A percentile compares a stretch with the other conserved stretches of the same genome.
phyloP scores from a whole-genome alignment of 1,140 invertebrate genomes.

The Caenorhabditis brenneri region DNA sequence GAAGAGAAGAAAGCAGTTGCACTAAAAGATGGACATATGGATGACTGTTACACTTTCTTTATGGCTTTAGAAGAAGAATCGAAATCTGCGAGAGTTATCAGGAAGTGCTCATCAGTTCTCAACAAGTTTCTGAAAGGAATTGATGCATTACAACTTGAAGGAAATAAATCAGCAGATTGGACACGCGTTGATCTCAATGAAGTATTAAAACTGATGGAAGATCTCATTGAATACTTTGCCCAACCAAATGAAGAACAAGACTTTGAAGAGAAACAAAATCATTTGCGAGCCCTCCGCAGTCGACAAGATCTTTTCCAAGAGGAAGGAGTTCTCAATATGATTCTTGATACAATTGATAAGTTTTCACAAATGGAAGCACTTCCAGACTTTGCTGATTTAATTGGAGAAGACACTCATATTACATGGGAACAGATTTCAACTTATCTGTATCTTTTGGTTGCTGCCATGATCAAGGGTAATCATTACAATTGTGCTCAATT shows the following conservation, averaged over 20 bases:
- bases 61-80: constrained; percentile 98
- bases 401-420: constrained; percentile 69
- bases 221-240: constrained; percentile 98
- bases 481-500: constrained; percentile 86
- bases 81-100: constrained; percentile 93
- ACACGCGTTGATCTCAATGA: constrained; percentile 66
- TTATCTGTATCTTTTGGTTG: constrained; percentile 93
- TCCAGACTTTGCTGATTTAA: constrained; percentile 68
- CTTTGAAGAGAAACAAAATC: constrained; percentile 97
- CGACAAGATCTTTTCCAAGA: constrained; percentile 98
- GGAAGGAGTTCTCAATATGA: constrained; percentile 96
- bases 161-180: constrained; percentile 72
- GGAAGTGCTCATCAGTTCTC: constrained; percentile 96
- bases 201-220: constrained; percentile 94
- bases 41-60: constrained; percentile 96
- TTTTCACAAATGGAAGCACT: constrained; percentile 78
- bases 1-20: constrained; percentile 95
- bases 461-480: constrained; percentile 89
- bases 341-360: constrained; percentile 97
- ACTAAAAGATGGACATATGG: constrained; percentile 99
- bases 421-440: constrained; percentile 93
- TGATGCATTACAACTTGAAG: constrained; percentile 84
- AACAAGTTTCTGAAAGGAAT: constrained; percentile 94
- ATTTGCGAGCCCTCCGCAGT: constrained; percentile 90
- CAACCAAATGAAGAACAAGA: constrained; percentile 96